Evolutionary conservation across 1,140 invertebrate species (phyloP), one percentile per base, ranked within the genome.

Genomic region (Bombus fervidus): DNA sequence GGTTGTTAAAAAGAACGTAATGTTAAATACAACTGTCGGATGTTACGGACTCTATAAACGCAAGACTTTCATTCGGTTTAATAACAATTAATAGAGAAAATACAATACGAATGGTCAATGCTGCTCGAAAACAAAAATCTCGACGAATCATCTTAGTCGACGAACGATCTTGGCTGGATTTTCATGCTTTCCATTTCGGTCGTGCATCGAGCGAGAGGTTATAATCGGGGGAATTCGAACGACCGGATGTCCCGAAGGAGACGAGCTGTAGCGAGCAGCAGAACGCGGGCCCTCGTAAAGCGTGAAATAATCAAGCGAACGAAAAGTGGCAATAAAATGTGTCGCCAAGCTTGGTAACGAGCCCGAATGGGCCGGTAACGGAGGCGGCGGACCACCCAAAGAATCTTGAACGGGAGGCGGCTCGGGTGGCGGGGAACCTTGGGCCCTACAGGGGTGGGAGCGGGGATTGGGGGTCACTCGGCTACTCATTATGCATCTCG

Each of bases 401-500:
- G 92, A 89, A 91, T 89, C 89, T 88, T 87, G 91, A 91, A 93
- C 92, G 92, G 93, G 88, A 80, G 84, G 84, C 90, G 87, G 71
- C 86, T 66, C 53, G 77, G 73, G 57, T 47, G 81, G 69, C 59
- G n/a, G 18, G 18, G 18, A 53, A 22, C 18, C 47, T 15, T 18
- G 91, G 88, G 73, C 4, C 57, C 88, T 82, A 59, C 39, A 64
- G 34, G 66, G 71, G 37, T 59, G 3, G 59, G 43, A n/a, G 68
- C 75, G 68, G 86, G 84, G 18, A 13, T 28, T 13, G 59, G 85
- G 89, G 90, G 90, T 90, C 91, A 92, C 84, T 90, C 85, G 68
- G 87, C 90, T 87, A 92, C 93, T 95, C 94, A 95, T 95, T 95
- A 95, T 95, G 95, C 94, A 95, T 95, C 94, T 95, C 91, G 90